Evolutionary conservation across 1,140 invertebrate species (phyloP).

Genomic region (Lucilia cuprina): DNA sequence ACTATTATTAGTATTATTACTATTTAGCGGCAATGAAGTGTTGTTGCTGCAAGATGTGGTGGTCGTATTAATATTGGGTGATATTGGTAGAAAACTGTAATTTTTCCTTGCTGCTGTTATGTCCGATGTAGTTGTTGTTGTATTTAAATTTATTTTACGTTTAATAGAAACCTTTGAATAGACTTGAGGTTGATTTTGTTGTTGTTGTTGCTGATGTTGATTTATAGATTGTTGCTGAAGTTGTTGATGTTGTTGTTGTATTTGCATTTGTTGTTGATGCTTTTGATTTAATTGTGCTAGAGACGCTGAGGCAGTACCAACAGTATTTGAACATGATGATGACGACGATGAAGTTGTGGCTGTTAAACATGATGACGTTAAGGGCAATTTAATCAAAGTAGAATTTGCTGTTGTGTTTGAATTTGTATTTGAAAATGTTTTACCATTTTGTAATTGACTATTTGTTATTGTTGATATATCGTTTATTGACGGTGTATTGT

Average conservation of each 20-base stretch:
- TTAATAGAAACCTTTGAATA: constrained; percentile 49
- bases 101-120: constrained; percentile 64
- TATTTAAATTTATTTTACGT: constrained; percentile 67
- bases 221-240: constrained; percentile 36
- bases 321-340: constrained; percentile 41
- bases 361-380: neutral
- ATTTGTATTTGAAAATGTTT: neutral
- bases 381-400: neutral
- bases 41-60: constrained; percentile 48
- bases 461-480: neutral
- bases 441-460: constrained; percentile 12
- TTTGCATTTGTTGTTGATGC: constrained; percentile 52
- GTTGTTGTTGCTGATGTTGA: constrained; percentile 39
- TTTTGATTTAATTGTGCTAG: constrained; percentile 60
- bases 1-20: neutral
- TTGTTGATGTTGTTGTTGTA: constrained; percentile 37
- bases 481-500: neutral
- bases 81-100: constrained; percentile 85
- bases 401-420: neutral
- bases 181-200: constrained; percentile 41
- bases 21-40: neutral
- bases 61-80: constrained; percentile 67
- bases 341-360: constrained; percentile 15
- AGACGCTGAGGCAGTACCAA: constrained; percentile 63
- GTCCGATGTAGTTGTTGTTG: constrained; percentile 62